Evolutionary conservation across 2,113 vertebrate species (phyloP).

Genomic region (Mormyrus lacerda): DNA sequence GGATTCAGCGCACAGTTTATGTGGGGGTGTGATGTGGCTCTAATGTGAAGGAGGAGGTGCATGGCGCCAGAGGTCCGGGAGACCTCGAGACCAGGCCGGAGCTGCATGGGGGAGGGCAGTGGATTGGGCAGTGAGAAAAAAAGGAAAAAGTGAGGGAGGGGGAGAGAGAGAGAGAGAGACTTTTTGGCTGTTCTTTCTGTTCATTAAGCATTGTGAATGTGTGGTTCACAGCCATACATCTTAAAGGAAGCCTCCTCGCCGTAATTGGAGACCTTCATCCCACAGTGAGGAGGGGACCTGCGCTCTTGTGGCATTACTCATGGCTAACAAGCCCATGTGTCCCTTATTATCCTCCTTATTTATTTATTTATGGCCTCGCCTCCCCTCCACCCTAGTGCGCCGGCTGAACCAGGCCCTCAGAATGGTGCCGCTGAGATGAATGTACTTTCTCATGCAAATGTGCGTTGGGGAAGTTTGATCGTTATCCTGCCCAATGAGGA

Average conservation of each 20-base stretch:
- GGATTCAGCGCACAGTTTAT: not conserved
- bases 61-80: not conserved
- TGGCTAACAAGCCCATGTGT: not conserved
- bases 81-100: not conserved
- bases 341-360: not conserved
- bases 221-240: not conserved
- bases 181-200: not conserved
- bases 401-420: not conserved
- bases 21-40: not conserved
- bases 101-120: not conserved
- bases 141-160: constrained; percentile 19
- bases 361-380: not conserved
- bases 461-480: constrained; percentile 38
- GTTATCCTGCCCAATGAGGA: constrained; percentile 41
- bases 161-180: constrained; percentile 3
- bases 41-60: not conserved
- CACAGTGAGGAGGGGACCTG: not conserved
- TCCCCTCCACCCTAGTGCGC: not conserved
- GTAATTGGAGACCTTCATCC: constrained; percentile 8
- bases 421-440: constrained; percentile 21
- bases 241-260: not conserved
- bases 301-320: not conserved
- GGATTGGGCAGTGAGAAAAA: not conserved
- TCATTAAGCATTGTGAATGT: constrained; percentile 13
- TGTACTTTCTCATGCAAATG: constrained; percentile 46